phyloP scores from a whole-genome alignment of 2,797 vertebrate genomes.

The Silurus lanzhouensis region DNA sequence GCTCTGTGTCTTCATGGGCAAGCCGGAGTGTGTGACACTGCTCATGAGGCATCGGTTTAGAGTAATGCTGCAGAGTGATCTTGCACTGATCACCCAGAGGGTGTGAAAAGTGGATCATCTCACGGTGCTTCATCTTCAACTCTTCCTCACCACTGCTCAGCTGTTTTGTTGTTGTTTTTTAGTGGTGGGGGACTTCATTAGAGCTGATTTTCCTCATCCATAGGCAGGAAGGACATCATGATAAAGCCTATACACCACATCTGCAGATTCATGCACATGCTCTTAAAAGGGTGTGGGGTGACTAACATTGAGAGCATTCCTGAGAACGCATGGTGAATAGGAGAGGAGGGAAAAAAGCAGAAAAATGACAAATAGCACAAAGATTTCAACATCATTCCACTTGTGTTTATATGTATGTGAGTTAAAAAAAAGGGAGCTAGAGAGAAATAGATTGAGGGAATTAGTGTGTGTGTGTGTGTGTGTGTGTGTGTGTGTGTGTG shows the following conservation, averaged over 20 bases:
- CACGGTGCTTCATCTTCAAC: conserved; percentile 14
- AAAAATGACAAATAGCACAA: conserved; percentile 30
- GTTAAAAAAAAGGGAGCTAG: conserved; percentile 11
- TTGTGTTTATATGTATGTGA: conserved; percentile 44
- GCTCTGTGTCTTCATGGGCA: conserved; percentile 1
- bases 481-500: conserved; percentile 17
- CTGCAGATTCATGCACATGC: conserved; percentile 37
- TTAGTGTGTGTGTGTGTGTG: conserved; percentile 1
- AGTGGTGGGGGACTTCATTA: conserved; percentile 28
- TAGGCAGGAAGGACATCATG: conserved; percentile 35
- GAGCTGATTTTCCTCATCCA: conserved; percentile 9
- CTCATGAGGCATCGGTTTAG: conserved; percentile 12
- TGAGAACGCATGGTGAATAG: neutral
- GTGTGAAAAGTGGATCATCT: conserved; percentile 42
- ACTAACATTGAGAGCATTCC: conserved; percentile 20
- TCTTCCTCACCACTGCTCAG: conserved; percentile 19
- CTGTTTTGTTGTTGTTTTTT: neutral
- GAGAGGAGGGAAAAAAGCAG: neutral
- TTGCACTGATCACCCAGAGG: conserved; percentile 26
- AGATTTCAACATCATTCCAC: conserved; percentile 15
- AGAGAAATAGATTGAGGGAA: conserved; percentile 38
- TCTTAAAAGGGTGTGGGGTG: conserved; percentile 23
- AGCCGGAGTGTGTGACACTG: conserved; percentile 16
- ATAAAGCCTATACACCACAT: conserved; percentile 17
- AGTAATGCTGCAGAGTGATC: conserved; percentile 25